Evolutionary conservation across 2,113 vertebrate genomes (phyloP), one percentile per base, ranked within the genome.

Genomic region (Hippolais icterina): DNA sequence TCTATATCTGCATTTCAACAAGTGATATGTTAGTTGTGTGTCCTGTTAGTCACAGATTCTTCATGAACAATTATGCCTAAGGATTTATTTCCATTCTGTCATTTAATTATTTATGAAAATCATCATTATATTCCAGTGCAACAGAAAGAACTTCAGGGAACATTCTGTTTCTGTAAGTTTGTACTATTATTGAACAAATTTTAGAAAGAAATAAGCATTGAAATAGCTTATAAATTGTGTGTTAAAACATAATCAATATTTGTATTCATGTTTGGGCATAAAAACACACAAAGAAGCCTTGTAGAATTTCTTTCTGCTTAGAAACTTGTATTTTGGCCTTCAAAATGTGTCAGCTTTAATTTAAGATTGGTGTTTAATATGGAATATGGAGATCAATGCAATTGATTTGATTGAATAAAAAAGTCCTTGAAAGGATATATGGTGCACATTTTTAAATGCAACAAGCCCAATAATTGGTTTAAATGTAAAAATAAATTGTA

Each of bases 401-500:
- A 97, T 96, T 97, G 95, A 98, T 97, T 89, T 96, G 96, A 98
- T 97, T 97, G 95, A 97, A 97, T 96, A 94, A 97, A 97, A 93
- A 95, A 94, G 97, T 94, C 85, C 92, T 97, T 97, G 92, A 92
- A 96, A 97, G 93, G 97, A 97, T 97, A 97, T 96, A 97, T 96
- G 65, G 85, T 76, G 53, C 86, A 89, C 90, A 90, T 97, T 97
- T 98, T 96, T 74, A 96, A 98, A 97, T 96, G 93, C 93, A 97
- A 96, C 94, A 97, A 97, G 95, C 77, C 80, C 89, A 97, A 94
- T 97, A 97, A 97, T 97, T 98, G 97, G 93, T 93, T 98, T 98
- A 97, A 97, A 97, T 98, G 87, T 97, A 97, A 97, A 97, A 98
- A 96, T 97, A 98, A 98, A 97, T 97, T 97, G 93, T 94, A 95